A percentile compares a stretch with the other conserved stretches of the same genome.
Evolutionary conservation across 2,888 invertebrate genomes (phyloP).

Genomic region (Chironomus riparius): DNA sequence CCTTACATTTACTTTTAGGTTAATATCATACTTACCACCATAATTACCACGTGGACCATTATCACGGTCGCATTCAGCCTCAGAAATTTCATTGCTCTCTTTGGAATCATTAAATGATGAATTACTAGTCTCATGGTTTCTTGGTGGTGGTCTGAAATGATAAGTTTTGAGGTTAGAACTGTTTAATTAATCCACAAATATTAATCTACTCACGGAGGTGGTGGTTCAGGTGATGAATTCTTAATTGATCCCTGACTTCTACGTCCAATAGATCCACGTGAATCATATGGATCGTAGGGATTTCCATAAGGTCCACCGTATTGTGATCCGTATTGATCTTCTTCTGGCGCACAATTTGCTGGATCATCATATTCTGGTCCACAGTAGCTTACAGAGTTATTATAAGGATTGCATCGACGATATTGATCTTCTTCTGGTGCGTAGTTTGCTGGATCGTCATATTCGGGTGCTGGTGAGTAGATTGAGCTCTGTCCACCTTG

Average conservation of each 20-base stretch:
- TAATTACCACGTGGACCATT: conserved; percentile 69
- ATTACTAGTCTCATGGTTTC: conserved; percentile 68
- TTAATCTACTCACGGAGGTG: conserved; percentile 39
- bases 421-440: conserved; percentile 81
- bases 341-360: conserved; percentile 83
- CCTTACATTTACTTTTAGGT: too few species aligned
- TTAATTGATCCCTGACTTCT: conserved; percentile 46
- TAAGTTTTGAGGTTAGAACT: neutral
- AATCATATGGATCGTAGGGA: conserved; percentile 83
- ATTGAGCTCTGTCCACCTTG: conserved; percentile 75
- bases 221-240: conserved; percentile 50
- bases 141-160: conserved; percentile 51
- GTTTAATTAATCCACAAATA: neutral
- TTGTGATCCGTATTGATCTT: conserved; percentile 84
- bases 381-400: conserved; percentile 51
- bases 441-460: conserved; percentile 88
- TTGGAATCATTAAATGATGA: conserved; percentile 86
- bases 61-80: conserved; percentile 85
- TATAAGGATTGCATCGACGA: conserved; percentile 64
- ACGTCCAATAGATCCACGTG: conserved; percentile 63
- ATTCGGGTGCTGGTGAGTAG: conserved; percentile 76
- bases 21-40: conserved; percentile 62
- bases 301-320: conserved; percentile 65
- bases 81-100: conserved; percentile 89
- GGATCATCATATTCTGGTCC: conserved; percentile 86